Conservation (phyloP, 2,113 vertebrate genomes). For the Lichenostomus cassidix region DNA sequence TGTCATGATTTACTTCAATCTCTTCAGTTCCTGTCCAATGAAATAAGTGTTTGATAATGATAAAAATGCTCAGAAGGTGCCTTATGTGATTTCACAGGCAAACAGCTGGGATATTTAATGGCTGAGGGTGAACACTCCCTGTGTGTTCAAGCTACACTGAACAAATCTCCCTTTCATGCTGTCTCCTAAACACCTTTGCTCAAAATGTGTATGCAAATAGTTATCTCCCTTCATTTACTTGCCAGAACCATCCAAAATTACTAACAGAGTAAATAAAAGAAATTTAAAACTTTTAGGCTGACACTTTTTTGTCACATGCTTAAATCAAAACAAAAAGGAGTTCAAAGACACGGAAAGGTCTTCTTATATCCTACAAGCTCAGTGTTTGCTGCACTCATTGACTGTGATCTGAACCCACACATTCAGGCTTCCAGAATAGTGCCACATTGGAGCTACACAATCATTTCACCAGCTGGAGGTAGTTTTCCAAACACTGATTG, state of each 20-base stretch:
- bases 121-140: neutral
- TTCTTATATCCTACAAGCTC: neutral
- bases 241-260: neutral
- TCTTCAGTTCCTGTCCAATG: neutral
- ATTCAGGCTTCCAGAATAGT: neutral
- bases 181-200: neutral
- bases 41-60: neutral
- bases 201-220: neutral
- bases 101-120: neutral
- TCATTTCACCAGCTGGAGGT: neutral
- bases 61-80: neutral
- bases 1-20: neutral
- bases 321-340: neutral
- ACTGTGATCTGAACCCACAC: neutral
- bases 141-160: neutral
- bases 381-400: neutral
- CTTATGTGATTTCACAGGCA: neutral
- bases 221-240: neutral
- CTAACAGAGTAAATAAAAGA: neutral
- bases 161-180: neutral
- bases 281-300: neutral
- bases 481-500: neutral
- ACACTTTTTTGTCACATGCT: neutral
- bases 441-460: neutral
- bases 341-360: neutral